phyloP scores from a whole-genome alignment of 2,113 vertebrate genomes.

The Anoura caudifer region DNA sequence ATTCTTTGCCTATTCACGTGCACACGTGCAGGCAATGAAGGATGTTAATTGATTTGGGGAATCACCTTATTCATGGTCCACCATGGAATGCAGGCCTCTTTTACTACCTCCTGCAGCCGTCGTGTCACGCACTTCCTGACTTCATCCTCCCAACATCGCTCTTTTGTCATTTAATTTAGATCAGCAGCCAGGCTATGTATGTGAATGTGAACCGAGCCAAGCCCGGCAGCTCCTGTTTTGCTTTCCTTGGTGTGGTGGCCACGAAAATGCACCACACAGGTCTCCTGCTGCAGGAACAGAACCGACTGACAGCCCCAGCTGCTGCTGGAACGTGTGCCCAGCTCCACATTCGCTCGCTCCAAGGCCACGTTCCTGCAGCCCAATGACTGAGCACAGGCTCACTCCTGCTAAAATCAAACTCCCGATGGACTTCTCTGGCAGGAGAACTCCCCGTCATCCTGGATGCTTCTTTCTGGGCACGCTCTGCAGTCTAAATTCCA shows the following conservation, averaged over 20 bases:
- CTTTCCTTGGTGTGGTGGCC: background rate
- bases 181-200: rapidly evolving
- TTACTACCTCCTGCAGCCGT: rapidly evolving
- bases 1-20: background rate
- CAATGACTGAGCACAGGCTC: background rate
- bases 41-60: background rate
- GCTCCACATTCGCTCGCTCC: rapidly evolving
- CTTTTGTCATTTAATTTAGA: background rate
- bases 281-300: rapidly evolving
- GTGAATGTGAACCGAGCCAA: rapidly evolving
- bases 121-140: rapidly evolving
- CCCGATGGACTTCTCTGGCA: rapidly evolving
- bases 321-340: background rate
- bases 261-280: background rate
- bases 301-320: background rate
- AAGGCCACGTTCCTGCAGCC: background rate
- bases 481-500: background rate
- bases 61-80: background rate
- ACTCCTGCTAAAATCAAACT: rapidly evolving
- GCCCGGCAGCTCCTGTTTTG: rapidly evolving
- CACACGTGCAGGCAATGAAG: rapidly evolving
- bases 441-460: rapidly evolving
- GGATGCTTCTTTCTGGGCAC: background rate
- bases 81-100: rapidly evolving
- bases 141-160: rapidly evolving